Percentiles rank a stretch among this genome's conserved stretches.
Evolutionary conservation across 2,797 vertebrate genomes (phyloP).

Genomic region (Cuculus canorus): DNA sequence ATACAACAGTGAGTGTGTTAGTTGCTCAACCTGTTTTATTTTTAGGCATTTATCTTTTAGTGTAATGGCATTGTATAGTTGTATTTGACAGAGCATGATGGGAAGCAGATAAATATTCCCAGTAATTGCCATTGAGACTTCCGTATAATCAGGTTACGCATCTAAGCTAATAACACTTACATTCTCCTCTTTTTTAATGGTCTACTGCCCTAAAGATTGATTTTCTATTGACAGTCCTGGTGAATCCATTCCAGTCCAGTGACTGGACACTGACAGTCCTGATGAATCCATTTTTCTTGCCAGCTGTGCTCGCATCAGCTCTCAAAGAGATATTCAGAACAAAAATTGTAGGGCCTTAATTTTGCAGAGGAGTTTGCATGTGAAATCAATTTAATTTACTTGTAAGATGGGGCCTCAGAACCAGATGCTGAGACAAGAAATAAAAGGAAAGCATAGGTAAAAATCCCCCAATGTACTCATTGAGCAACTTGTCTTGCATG

Average conservation of each 20-base stretch:
- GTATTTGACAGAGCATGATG: slow-evolving; percentile 3
- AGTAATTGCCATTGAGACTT: slow-evolving; percentile 12
- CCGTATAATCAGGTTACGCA: slow-evolving; percentile 13
- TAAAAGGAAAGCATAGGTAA: neutral
- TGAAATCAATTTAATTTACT: neutral
- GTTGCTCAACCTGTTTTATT: slow-evolving; percentile 1
- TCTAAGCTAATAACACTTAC: slow-evolving; percentile 29
- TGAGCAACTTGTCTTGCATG: neutral
- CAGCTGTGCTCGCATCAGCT: neutral
- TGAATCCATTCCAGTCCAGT: neutral
- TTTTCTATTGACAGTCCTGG: slow-evolving; percentile 25
- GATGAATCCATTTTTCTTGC: neutral
- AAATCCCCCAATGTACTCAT: rapidly evolving
- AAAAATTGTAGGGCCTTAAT: neutral
- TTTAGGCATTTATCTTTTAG: slow-evolving; percentile 18
- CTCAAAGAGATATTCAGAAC: neutral
- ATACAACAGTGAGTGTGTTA: neutral
- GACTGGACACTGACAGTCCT: neutral
- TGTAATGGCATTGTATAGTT: neutral
- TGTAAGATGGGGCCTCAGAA: neutral
- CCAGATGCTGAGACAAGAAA: neutral
- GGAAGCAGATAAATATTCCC: slow-evolving; percentile 42
- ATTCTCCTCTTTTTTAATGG: neutral
- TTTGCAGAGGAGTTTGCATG: neutral
- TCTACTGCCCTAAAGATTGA: slow-evolving; percentile 29